Evolutionary conservation across 1,140 invertebrate genomes (phyloP).

Genomic region (Hyles vespertilio): DNA sequence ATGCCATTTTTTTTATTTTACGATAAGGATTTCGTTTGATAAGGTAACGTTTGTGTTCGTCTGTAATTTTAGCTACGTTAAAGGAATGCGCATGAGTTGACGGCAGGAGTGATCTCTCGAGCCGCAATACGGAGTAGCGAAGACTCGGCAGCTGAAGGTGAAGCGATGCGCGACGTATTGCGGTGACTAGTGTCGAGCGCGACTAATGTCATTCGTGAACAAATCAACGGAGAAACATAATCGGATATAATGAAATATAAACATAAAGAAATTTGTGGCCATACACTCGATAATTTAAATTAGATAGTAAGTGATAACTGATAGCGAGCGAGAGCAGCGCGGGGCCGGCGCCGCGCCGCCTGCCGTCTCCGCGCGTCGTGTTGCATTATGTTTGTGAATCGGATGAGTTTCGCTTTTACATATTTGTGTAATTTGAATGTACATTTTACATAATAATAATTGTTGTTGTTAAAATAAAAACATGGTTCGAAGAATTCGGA

Average conservation of each 20-base stretch:
- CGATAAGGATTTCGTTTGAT: slow-evolving; percentile 29
- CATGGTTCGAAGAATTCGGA: slow-evolving; percentile 24
- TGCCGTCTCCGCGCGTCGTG: no score
- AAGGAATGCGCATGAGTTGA: no score
- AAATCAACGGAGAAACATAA: not conserved
- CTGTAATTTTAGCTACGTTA: slow-evolving; percentile 1
- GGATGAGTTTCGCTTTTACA: slow-evolving; percentile 47
- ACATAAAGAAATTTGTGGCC: slow-evolving; percentile 16
- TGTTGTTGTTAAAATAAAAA: slow-evolving; percentile 71
- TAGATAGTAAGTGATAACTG: no score
- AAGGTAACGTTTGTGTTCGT: slow-evolving; percentile 20
- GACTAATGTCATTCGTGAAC: slow-evolving; percentile 2
- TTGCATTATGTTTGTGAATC: not conserved
- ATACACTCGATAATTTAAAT: slow-evolving; percentile 5
- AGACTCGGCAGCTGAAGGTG: slow-evolving; percentile 16
- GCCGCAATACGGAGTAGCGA: slow-evolving; percentile 1
- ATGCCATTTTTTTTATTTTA: slow-evolving; percentile 52
- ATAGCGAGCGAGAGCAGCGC: no score
- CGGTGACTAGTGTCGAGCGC: slow-evolving; percentile 5
- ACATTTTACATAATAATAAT: slow-evolving; percentile 66
- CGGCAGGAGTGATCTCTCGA: no score
- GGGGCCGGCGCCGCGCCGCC: no score
- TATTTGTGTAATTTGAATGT: slow-evolving; percentile 58
- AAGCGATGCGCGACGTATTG: slow-evolving; percentile 16
- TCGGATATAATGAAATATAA: no score